Evolutionary conservation across 1,140 invertebrate genomes (phyloP), one percentile per base, ranked within the genome.

Genomic region (Bombus haemorrhoidalis): DNA sequence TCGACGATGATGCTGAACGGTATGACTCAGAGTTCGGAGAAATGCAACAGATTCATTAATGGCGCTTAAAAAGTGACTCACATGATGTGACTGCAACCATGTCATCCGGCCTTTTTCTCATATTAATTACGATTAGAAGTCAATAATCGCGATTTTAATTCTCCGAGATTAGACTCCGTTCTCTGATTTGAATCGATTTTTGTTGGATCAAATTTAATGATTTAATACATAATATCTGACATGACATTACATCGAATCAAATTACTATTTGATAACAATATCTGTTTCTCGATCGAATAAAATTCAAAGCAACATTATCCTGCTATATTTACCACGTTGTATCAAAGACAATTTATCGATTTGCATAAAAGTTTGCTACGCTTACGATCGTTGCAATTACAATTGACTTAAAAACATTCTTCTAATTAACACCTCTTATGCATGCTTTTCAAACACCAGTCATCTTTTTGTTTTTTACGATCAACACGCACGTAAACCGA

Each of bases 21-120:
- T 53, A 83, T 91, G 90, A 91, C 37, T 91, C 90, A 91, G 74
- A 76, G 74, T 91, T 91, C 90, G 78, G 79, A 85, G 90, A 91
- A 91, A 89, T 80, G 84, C 32, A 18, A 66, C 34, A 79, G 72
- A 83, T 83, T 39, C 76, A 59, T 15, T 37, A 64, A 57, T 76
- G 79, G 69, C 78, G 83, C 72, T 83, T 47, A 18, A 69, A 57
- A 41, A 59, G 47, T 91, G 90, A 91, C 15, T 91, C 90, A 91
- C 80, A 13, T 10, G 9, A 22, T 18, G 12, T 15, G 47, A 41
- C 37, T 18, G 12, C 25, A 34, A 72, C 13, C n/a, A 41, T 39
- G 69, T 66, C 64, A 34, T 13, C 18, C 22, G 41, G 69, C 37
- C 37, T 78, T 43, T 39, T 53, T 5, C 15, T n/a, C 0, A 13